These are phyloP conservation scores for Dione vanillae DNA, from an alignment of 2,888 invertebrate species.

Conservation along the genomic window DNA sequence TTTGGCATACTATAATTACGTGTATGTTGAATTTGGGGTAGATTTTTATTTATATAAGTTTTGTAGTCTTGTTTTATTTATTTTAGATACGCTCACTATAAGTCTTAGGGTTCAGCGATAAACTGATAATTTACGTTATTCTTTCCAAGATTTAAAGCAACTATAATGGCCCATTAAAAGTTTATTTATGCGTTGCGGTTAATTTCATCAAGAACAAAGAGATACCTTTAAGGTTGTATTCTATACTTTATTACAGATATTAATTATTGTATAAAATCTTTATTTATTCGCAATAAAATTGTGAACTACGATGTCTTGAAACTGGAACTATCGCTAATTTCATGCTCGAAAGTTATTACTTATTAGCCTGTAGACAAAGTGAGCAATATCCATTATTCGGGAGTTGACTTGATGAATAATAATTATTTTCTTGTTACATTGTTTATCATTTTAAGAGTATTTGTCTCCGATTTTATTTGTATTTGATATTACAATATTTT, in stretches of 20 bases:
- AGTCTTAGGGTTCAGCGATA: slow-evolving; percentile 28
- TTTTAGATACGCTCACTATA: background rate
- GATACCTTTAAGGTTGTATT: slow-evolving; percentile 32
- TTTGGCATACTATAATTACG: slow-evolving; percentile 42
- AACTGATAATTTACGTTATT: slow-evolving; percentile 41
- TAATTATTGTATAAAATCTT: slow-evolving; percentile 2
- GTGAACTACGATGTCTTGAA: background rate
- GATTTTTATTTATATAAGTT: slow-evolving; percentile 30
- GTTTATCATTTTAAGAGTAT: background rate
- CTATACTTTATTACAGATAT: background rate
- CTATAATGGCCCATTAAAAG: slow-evolving; percentile 48
- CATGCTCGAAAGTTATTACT: background rate
- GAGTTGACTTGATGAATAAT: background rate
- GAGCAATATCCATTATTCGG: background rate
- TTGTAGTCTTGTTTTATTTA: background rate
- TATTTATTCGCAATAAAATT: background rate
- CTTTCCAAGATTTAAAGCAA: slow-evolving; percentile 46
- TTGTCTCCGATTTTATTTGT: too few species aligned
- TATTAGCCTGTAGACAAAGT: background rate
- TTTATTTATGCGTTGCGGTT: slow-evolving; percentile 46
- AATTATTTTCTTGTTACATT: background rate
- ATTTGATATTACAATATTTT: too few species aligned
- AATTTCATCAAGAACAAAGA: slow-evolving; percentile 35
- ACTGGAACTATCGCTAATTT: slow-evolving; percentile 3
- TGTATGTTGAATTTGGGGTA: slow-evolving; percentile 35